These are phyloP conservation scores for Apodemia duryi DNA, from an alignment of 2,888 invertebrate species.

Conservation along the genomic window DNA sequence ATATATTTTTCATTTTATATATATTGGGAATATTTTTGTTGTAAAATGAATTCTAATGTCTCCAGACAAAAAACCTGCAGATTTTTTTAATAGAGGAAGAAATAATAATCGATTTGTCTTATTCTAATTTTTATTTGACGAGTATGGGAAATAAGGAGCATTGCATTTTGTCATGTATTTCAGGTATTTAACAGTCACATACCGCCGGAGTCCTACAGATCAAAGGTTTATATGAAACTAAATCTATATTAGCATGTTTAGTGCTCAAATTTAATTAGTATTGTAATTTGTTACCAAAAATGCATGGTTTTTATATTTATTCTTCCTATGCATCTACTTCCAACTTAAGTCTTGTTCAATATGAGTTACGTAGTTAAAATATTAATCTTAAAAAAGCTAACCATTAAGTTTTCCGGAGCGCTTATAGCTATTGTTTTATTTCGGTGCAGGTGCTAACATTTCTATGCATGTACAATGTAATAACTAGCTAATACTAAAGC, in stretches of 20 bases:
- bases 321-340: background rate
- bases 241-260: slow-evolving; percentile 71
- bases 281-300: slow-evolving; percentile 28
- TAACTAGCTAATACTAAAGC: no score
- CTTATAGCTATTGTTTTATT: slow-evolving; percentile 31
- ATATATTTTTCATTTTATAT: no score
- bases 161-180: slow-evolving; percentile 80
- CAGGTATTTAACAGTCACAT: slow-evolving; percentile 98
- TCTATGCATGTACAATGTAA: slow-evolving; percentile 29
- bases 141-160: slow-evolving; percentile 42
- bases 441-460: slow-evolving; percentile 36
- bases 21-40: no score
- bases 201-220: slow-evolving; percentile 94
- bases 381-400: no score
- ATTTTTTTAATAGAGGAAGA: no score
- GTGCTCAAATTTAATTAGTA: slow-evolving; percentile 45
- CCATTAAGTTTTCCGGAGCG: slow-evolving; percentile 31
- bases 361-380: no score
- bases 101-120: no score
- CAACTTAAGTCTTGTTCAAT: no score
- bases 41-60: no score
- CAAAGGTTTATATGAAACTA: slow-evolving; percentile 88
- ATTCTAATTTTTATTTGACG: no score
- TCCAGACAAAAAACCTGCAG: no score
- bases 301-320: slow-evolving; percentile 46